Percentiles rank a stretch among this genome's conserved stretches.
phyloP scores from a whole-genome alignment of 2,113 vertebrate species.

The Mastomys natalensis region DNA sequence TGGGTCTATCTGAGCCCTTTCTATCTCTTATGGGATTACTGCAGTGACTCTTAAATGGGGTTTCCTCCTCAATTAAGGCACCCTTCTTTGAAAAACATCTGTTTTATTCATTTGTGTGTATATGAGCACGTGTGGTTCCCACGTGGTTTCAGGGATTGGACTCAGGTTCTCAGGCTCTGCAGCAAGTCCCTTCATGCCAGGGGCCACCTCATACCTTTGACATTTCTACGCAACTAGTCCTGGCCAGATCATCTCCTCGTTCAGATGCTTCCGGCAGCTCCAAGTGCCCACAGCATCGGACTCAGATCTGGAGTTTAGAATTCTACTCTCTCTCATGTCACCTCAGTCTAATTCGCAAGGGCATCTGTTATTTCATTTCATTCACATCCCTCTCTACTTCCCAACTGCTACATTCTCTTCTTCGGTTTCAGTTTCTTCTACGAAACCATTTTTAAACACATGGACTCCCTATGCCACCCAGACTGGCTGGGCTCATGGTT shows the following conservation, averaged over 20 bases:
- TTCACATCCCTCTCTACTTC: neutral
- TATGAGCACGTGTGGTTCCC: neutral
- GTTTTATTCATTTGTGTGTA: neutral
- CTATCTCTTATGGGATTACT: neutral
- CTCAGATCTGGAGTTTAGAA: constrained; percentile 10
- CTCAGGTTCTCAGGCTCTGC: neutral
- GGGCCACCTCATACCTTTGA: neutral
- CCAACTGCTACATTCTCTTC: neutral
- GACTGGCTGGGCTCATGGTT: neutral
- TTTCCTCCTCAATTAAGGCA: neutral
- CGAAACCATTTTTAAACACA: neutral
- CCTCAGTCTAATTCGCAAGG: neutral
- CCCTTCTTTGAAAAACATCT: neutral
- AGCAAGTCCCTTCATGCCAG: neutral
- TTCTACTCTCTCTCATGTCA: neutral
- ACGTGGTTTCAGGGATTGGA: neutral
- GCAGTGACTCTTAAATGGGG: neutral
- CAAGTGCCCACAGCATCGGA: neutral
- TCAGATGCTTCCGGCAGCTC: neutral
- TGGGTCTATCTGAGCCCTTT: neutral
- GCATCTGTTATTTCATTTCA: neutral
- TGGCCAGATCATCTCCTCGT: neutral
- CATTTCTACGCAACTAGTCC: neutral
- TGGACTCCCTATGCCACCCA: neutral
- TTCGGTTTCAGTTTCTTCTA: neutral